Base-by-base conservation (phyloP, 2,888 invertebrate genomes). In the Dusona sp. region DNA sequence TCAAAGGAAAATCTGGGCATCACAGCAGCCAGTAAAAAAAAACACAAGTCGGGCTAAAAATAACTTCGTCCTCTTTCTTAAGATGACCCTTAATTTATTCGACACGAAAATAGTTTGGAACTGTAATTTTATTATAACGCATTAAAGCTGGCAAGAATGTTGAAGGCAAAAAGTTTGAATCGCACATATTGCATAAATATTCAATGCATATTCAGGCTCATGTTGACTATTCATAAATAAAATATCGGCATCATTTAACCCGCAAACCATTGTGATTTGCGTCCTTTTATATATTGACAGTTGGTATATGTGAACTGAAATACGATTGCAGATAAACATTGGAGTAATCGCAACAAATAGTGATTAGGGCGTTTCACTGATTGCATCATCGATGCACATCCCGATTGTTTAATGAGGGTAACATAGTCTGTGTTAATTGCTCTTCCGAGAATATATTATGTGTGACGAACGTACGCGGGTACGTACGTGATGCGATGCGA, bases 331-430 rank as follows among this genome's bases (percentile, higher is more conserved):
- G 78, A 83, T 79, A 85, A 82, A 83, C 82, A 79, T 75, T 64
- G 42, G 42, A 54, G 82, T 68, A 75, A 80, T 67, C 65, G 45
- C 73, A 73, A 77, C 80, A 61, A 83, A 65, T 80, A 67, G 77
- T 83, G 77, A 83, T 86, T 86, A 77, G 75, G 70, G 72, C 72
- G 86, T 83, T 86, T 77, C 57, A 42, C 86, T 86, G 86, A 86
- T 86, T 86, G 86, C 83, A 83, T 86, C 86, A 83, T 86, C 77
- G 79, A 86, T 86, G 83, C 86, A 79, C 65, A 86, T 73, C 72
- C 72, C 77, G 80, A 86, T 83, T 72, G 83, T 72, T 83, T 86
- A 86, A 86, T 83, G 77, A 77, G 67, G 65, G 54, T 57, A 42
- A 86, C 80, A 67, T 67, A 38, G 57, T 70, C 65, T 80, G 77